Conservation (phyloP, 2,113 vertebrate species). For the Hippocampus abdominalis region DNA sequence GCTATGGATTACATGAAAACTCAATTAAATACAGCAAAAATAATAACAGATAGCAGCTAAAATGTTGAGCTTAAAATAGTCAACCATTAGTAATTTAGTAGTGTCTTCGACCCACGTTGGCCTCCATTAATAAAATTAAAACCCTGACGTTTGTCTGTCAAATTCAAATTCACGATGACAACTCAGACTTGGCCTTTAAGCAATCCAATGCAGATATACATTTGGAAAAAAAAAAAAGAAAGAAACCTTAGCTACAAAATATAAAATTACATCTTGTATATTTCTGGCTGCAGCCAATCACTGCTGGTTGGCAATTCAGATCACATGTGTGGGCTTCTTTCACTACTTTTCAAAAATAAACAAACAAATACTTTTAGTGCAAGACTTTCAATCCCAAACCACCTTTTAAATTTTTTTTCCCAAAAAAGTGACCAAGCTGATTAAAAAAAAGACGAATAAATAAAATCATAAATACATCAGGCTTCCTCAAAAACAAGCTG, state of each 20-base stretch:
- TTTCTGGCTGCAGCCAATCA: constrained; percentile 46
- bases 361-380: constrained; percentile 67
- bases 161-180: constrained; percentile 51
- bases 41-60: constrained; percentile 67
- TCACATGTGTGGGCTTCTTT: constrained; percentile 40
- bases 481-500: constrained; percentile 50
- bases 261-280: constrained; percentile 60
- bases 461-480: constrained; percentile 64
- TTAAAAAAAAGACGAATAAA: constrained; percentile 63
- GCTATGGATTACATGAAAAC: constrained; percentile 51
- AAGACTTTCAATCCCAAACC: constrained; percentile 45
- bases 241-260: constrained; percentile 56
- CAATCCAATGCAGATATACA: constrained; percentile 43
- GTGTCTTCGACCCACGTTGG: constrained; percentile 35
- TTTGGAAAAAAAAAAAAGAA: constrained; percentile 29
- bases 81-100: constrained; percentile 60
- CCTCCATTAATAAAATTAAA: constrained; percentile 37
- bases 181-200: constrained; percentile 37
- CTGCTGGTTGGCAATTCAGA: constrained; percentile 59
- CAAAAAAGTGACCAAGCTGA: constrained; percentile 40
- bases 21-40: constrained; percentile 57
- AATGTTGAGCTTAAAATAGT: constrained; percentile 56
- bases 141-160: constrained; percentile 41
- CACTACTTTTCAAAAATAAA: too few relatives aligned
- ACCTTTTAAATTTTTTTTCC: constrained; percentile 10